Percentiles rank a stretch among this genome's conserved stretches.
Conservation (phyloP, 2,113 vertebrate species). For the Passer montanus region DNA sequence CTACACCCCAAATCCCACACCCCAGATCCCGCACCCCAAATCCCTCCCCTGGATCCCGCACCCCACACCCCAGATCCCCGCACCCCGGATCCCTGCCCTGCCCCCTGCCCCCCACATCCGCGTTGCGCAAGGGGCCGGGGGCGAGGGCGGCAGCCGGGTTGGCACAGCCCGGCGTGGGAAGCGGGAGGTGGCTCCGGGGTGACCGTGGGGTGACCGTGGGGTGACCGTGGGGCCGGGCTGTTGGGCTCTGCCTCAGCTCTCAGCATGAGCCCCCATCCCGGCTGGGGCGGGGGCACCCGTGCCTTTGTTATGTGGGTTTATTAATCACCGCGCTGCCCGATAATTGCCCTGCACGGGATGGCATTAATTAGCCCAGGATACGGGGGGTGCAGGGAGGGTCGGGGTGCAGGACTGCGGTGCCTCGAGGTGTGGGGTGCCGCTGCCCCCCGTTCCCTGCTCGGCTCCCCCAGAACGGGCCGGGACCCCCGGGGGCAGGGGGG, state of each 20-base stretch:
- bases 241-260: not conserved
- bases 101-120: not conserved
- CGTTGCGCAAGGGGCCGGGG: not conserved
- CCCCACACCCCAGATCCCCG: too few relatives aligned
- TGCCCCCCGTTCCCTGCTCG: not conserved
- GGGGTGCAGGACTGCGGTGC: not conserved
- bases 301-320: not conserved
- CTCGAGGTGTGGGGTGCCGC: not conserved
- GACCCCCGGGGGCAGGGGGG: not conserved
- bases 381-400: not conserved
- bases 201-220: not conserved
- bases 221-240: not conserved
- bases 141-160: not conserved
- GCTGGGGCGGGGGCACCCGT: not conserved
- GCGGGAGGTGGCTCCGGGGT: not conserved
- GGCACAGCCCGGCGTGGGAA: not conserved
- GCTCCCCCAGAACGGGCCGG: not conserved
- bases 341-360: not conserved
- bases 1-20: fast-evolving
- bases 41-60: fast-evolving
- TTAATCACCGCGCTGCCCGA: not conserved
- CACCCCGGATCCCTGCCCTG: not conserved
- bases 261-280: not conserved
- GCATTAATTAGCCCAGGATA: not conserved
- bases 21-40: fast-evolving